Evolutionary conservation across 2,888 invertebrate genomes (phyloP), one percentile per base, ranked within the genome.

Genomic region (Halictus quadricinctus): DNA sequence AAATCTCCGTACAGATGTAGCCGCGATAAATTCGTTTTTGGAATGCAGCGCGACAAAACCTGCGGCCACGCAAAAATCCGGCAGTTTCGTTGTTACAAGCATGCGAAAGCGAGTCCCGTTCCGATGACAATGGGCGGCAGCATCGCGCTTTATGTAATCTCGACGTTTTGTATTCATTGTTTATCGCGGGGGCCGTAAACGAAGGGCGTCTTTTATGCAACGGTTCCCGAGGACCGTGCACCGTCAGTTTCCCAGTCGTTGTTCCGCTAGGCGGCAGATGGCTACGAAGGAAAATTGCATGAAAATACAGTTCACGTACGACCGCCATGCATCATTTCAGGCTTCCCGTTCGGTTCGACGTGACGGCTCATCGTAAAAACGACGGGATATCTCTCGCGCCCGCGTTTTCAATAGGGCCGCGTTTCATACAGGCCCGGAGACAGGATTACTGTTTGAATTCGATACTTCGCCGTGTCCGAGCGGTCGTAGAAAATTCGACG

Each of bases 301-400:
- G 72, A 72, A 29, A 50, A 72, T 79, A 81, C 72, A 41, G 79
- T 83, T 76, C 84, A 70, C 79, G 72, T 79, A 76, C 69, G 78
- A 58, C 84, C 84, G 76, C 79, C 76, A 69, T 84, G 79, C 79
- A 83, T 83, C 83, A 79, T 76, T 83, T 78, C 79, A 78, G 76
- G 76, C 46, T 69, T 80, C 48, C 72, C 76, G 72, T 41, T 25
- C 72, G 12, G 72, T 29, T 50, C 72, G 66, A 54, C 73, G 73
- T 74, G 72, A 72, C 48, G 48, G 18, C 29, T 10, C 29, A 29
- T 43, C 76, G 72, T 83, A 84, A 84, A 84, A 84, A 79, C 79
- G 18, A 10, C 72, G 13, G 72, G 58, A 25, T 41, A 78, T 50
- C 46, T 60, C 25, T 18, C 69, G 36, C 60, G 13, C 25, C 25